Evolutionary conservation across 2,888 invertebrate species (phyloP).

Genomic region (Tricholauxania praeusta): DNA sequence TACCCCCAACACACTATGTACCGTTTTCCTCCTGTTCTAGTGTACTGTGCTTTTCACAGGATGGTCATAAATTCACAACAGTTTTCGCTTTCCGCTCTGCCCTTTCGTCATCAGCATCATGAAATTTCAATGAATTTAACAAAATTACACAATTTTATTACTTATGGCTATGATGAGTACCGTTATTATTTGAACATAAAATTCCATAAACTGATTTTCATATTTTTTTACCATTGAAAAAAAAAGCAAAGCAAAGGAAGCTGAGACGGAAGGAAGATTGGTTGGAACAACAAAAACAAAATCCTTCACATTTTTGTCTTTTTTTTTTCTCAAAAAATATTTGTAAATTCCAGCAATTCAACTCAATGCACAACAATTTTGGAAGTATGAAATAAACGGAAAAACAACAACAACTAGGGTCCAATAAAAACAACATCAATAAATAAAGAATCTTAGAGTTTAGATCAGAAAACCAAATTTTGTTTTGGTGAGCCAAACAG

Average conservation of each 20-base stretch:
- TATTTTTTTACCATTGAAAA: background rate
- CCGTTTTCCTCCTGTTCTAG: background rate
- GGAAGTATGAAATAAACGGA: constrained; percentile 4
- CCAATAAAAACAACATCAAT: constrained; percentile 2
- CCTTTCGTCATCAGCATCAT: background rate
- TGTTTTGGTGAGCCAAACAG: background rate
- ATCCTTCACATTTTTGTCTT: constrained; percentile 13
- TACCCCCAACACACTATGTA: background rate
- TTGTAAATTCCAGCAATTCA: constrained; percentile 26
- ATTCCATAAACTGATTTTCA: constrained; percentile 28
- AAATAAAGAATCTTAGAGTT: too few species aligned
- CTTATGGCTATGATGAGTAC: constrained; percentile 10
- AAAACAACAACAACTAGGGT: background rate
- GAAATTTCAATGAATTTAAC: constrained; percentile 25
- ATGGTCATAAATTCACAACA: constrained; percentile 21
- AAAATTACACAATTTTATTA: constrained; percentile 19
- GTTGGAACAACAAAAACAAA: background rate
- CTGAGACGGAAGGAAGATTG: too few species aligned
- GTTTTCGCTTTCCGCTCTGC: background rate
- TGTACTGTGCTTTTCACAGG: background rate
- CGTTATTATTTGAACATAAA: constrained; percentile 30
- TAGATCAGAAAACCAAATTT: background rate
- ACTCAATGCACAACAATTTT: constrained; percentile 6
- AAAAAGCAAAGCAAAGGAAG: too few species aligned
- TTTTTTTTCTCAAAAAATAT: constrained; percentile 15